phyloP scores from a whole-genome alignment of 2,888 invertebrate species.

The Odontocerum albicorne region DNA sequence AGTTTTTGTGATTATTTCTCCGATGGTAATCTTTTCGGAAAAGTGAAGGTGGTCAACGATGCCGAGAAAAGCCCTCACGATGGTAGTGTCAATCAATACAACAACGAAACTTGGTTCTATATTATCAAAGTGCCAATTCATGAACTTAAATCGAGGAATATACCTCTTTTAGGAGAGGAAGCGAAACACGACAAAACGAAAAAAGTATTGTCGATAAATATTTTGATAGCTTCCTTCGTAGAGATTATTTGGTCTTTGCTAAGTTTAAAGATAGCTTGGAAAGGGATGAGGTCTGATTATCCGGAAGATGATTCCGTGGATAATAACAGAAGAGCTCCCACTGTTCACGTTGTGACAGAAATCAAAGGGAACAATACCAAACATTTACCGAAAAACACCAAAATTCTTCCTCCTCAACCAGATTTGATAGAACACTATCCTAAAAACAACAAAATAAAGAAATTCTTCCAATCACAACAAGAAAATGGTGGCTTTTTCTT shows the following conservation, averaged over 20 bases:
- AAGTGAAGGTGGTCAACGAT: slow-evolving; percentile 9
- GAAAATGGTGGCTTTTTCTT: slow-evolving; percentile 51
- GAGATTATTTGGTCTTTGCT: slow-evolving; percentile 64
- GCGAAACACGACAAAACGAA: slow-evolving; percentile 36
- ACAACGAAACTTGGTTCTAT: slow-evolving; percentile 18
- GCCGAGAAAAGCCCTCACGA: not conserved
- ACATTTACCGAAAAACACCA: slow-evolving; percentile 48
- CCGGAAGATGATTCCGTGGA: slow-evolving; percentile 54
- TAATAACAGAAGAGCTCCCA: slow-evolving; percentile 49
- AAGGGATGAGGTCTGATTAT: slow-evolving; percentile 63
- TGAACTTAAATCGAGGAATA: slow-evolving; percentile 21
- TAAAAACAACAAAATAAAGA: slow-evolving; percentile 54
- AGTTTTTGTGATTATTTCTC: slow-evolving; percentile 28
- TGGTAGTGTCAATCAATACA: not conserved
- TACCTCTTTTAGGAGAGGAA: slow-evolving; percentile 28
- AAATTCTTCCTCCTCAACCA: slow-evolving; percentile 51
- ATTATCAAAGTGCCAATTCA: slow-evolving; percentile 23
- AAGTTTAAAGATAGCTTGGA: slow-evolving; percentile 60
- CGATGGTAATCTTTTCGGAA: slow-evolving; percentile 19
- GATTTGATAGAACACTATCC: slow-evolving; percentile 60
- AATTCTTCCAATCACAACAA: slow-evolving; percentile 51
- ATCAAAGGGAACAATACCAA: slow-evolving; percentile 57
- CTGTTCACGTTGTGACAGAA: slow-evolving; percentile 57
- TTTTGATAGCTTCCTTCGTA: slow-evolving; percentile 59
- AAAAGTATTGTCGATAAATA: slow-evolving; percentile 59